Percentiles rank a stretch among this genome's conserved stretches.
Evolutionary conservation across 2,888 invertebrate genomes (phyloP).

Genomic region (Ditula angustiorana): DNA sequence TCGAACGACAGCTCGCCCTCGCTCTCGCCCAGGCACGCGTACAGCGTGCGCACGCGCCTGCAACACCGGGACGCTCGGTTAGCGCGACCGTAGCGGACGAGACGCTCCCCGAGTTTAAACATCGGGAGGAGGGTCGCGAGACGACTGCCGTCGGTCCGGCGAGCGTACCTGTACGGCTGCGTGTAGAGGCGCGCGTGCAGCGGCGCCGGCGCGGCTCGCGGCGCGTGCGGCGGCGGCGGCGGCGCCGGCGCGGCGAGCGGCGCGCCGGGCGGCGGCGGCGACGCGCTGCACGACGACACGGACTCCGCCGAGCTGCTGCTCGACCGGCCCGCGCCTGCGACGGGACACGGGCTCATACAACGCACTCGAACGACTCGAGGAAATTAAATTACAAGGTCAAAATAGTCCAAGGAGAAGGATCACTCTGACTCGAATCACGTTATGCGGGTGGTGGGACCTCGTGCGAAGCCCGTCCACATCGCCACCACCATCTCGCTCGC

Average conservation of each 20-base stretch:
- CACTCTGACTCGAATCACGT: too few relatives aligned
- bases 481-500: too few relatives aligned
- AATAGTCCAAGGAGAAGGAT: too few relatives aligned
- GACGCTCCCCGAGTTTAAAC: too few relatives aligned
- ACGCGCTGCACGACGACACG: conserved; percentile 86
- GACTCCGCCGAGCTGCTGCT: conserved; percentile 94
- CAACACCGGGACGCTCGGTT: neutral
- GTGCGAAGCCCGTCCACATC: too few relatives aligned
- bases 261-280: conserved; percentile 57
- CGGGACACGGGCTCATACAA: neutral
- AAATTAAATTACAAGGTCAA: too few relatives aligned
- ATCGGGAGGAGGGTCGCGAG: too few relatives aligned
- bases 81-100: too few relatives aligned
- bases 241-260: conserved; percentile 23
- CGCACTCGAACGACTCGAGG: neutral
- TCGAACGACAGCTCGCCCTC: conserved; percentile 99
- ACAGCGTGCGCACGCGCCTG: conserved; percentile 96
- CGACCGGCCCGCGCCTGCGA: conserved; percentile 57
- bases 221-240: conserved; percentile 49
- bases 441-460: too few relatives aligned
- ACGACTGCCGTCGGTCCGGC: too few relatives aligned
- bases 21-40: conserved; percentile 98
- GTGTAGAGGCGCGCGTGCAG: conserved; percentile 93
- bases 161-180: conserved; percentile 28
- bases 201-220: conserved; percentile 90